Conservation (phyloP, 2,888 invertebrate genomes). For the Epinotia brunnichana region DNA sequence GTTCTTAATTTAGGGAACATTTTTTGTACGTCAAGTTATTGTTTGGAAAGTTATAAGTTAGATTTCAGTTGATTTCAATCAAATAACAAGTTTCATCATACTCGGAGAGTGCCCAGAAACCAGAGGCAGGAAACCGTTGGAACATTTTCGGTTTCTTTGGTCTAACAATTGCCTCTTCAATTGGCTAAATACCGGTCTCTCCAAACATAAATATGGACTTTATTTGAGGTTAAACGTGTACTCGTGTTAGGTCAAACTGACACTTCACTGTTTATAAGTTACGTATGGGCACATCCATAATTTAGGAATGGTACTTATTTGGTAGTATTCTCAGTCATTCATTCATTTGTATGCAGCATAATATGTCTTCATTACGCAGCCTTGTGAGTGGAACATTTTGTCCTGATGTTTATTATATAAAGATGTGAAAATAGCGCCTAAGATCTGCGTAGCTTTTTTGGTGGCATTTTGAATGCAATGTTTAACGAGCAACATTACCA, state of each 20-base stretch:
- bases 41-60: not conserved
- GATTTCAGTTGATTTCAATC: not conserved
- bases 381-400: slow-evolving; percentile 2
- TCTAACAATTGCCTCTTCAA: not conserved
- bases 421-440: not conserved
- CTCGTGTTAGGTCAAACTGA: too few species aligned
- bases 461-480: slow-evolving; percentile 1
- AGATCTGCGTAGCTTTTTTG: not conserved
- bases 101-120: not conserved
- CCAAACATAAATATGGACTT: too few species aligned
- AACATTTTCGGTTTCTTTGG: not conserved
- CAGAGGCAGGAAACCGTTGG: not conserved
- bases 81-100: not conserved
- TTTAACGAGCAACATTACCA: not conserved
- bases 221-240: too few species aligned
- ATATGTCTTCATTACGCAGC: not conserved
- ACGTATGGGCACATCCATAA: not conserved
- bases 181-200: too few species aligned
- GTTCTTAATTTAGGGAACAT: slow-evolving; percentile 22
- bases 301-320: not conserved
- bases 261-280: not conserved
- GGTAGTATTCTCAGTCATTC: not conserved
- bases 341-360: slow-evolving; percentile 17
- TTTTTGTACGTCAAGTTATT: slow-evolving; percentile 3
- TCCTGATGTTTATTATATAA: not conserved